Evolutionary conservation across 2,888 invertebrate genomes (phyloP), one percentile per base, ranked within the genome.

Genomic region (Sylvicola fuscatus): DNA sequence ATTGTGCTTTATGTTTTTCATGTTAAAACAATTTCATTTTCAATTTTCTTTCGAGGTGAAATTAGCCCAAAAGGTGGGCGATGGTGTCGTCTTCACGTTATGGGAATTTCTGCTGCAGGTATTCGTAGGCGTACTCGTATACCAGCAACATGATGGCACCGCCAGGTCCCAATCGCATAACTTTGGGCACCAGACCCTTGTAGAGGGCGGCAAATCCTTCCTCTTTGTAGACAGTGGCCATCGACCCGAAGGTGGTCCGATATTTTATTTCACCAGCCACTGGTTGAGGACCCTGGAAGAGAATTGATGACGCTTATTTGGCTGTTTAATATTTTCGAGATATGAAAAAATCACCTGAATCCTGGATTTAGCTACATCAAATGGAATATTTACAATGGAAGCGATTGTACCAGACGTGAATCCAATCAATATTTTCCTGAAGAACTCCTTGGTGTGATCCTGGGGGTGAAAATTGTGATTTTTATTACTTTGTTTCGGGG

Each of bases 101-200:
- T 21, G 21, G 47, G 46, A 66, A 68, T 39, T 51, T 58, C 15
- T 50, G 40, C 38, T 72, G 70, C 47, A 92, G 63, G 55, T 67
- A 82, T 36, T 72, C 64, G 52, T 84, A 83, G 39, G 79, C 73
- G 48, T 84, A 76, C 50, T 93, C 93, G 48, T 86, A 92, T 8
- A 89, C 84, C 6, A 93, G 72, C 43, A 93, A 61, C 89, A 93
- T 87, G 38, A 93, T 89, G 2, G 90, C 93, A 14, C 92, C 93
- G 33, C 90, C 90, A 2, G 93, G 93, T 15, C 92, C 93, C 38
- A 93, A 59, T 41, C 93, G 68, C 53, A 93, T 65, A 0, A 93
- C 72, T 61, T 93, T 93, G 5, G 93, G 92, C 35, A 89, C 50
- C 10, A 92, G 62, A 14, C 92, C 93, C 64, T 92, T 92, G 60